Percentiles rank a stretch among this genome's conserved stretches.
Evolutionary conservation across 2,113 vertebrate genomes (phyloP).

Genomic region (Eidolon helvum): DNA sequence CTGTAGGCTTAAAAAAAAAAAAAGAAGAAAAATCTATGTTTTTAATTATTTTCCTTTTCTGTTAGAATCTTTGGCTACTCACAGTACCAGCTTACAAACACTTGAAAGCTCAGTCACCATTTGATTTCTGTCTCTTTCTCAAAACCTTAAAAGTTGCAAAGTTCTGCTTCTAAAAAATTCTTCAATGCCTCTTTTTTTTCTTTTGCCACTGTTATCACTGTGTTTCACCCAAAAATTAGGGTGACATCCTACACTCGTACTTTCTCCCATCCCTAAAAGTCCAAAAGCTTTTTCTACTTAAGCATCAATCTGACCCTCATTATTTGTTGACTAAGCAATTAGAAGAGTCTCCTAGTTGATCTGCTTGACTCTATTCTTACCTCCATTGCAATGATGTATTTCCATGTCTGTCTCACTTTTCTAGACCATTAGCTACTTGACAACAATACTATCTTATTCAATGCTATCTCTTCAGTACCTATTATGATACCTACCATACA

Average conservation of each 20-base stretch:
- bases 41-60: not conserved
- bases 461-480: not conserved
- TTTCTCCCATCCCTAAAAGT: not conserved
- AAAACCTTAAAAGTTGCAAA: not conserved
- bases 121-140: not conserved
- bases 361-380: not conserved
- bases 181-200: not conserved
- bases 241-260: not conserved
- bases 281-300: not conserved
- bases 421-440: not conserved
- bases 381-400: not conserved
- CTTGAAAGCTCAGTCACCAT: not conserved
- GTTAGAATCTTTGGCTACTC: not conserved
- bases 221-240: not conserved
- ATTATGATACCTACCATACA: not conserved
- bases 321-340: not conserved
- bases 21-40: not conserved
- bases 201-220: not conserved
- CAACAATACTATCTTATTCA: not conserved
- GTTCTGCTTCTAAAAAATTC: not conserved
- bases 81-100: not conserved
- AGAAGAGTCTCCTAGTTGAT: not conserved
- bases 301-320: not conserved
- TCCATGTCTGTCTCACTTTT: not conserved
- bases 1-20: no score